These are phyloP conservation scores for Girardinichthys multiradiatus DNA, from an alignment of 2,113 vertebrate genomes.

Conservation along the genomic window DNA sequence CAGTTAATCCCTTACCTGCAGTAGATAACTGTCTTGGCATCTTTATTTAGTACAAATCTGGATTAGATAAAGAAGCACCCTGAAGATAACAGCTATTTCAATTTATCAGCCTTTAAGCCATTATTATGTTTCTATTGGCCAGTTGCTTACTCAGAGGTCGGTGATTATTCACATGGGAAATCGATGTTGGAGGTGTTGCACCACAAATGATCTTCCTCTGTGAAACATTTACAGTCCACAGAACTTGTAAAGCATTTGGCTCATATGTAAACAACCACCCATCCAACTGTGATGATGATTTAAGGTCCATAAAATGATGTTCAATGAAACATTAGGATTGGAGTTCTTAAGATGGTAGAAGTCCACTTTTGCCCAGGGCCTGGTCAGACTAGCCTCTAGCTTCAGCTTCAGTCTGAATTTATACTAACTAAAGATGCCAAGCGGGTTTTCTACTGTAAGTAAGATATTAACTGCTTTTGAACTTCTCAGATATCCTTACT, in stretches of 20 bases:
- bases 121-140: background rate
- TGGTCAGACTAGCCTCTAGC: background rate
- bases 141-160: background rate
- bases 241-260: too few species aligned
- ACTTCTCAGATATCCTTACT: background rate
- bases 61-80: background rate
- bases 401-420: background rate
- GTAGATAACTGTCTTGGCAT: background rate
- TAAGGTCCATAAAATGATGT: background rate
- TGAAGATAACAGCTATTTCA: background rate
- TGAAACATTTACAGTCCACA: background rate
- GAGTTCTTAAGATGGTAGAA: background rate
- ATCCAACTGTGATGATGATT: background rate
- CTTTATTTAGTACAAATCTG: background rate
- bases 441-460: background rate
- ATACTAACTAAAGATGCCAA: background rate
- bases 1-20: background rate
- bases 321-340: background rate
- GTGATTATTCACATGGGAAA: background rate
- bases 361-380: too few species aligned
- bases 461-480: background rate
- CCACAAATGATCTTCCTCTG: background rate
- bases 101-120: background rate
- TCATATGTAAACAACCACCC: background rate
- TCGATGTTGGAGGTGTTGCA: background rate